These are phyloP conservation scores for Labeo calbasu DNA, from an alignment of 2,797 vertebrate species.

Conservation along the genomic window DNA sequence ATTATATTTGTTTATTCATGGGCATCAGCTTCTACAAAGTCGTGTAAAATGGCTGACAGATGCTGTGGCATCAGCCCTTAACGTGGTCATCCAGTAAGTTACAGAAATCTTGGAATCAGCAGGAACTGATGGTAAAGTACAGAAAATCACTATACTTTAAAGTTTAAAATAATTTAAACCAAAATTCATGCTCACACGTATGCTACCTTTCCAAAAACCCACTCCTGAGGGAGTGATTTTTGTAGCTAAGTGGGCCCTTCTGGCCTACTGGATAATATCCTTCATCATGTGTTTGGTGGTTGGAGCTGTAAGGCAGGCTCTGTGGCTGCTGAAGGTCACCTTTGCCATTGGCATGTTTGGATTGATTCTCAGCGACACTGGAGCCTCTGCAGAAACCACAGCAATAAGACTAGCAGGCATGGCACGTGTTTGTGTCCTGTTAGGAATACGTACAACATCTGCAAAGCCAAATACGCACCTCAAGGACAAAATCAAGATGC, in stretches of 20 bases:
- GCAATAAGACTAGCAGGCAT: constrained; percentile 68
- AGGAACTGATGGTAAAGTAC: constrained; percentile 55
- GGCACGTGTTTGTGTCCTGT: constrained; percentile 66
- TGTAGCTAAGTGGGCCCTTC: constrained; percentile 71
- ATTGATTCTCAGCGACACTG: constrained; percentile 70
- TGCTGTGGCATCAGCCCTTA: constrained; percentile 54
- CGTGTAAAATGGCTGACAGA: constrained; percentile 48
- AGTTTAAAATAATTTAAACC: neutral
- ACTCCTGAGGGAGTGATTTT: constrained; percentile 73
- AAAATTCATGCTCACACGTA: neutral
- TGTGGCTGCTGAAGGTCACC: constrained; percentile 74
- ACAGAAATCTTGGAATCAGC: constrained; percentile 50
- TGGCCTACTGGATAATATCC: constrained; percentile 74
- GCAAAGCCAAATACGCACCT: constrained; percentile 54
- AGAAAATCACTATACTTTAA: neutral
- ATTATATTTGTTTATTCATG: neutral
- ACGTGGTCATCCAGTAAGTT: constrained; percentile 42
- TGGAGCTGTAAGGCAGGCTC: constrained; percentile 63
- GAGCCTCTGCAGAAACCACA: constrained; percentile 67
- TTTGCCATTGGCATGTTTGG: constrained; percentile 65
- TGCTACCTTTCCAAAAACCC: constrained; percentile 60
- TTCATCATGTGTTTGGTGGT: constrained; percentile 64
- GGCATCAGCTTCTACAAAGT: constrained; percentile 44
- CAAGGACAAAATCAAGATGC: constrained; percentile 68
- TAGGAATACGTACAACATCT: constrained; percentile 64